Evolutionary conservation across 2,888 invertebrate species (phyloP).

Genomic region (Chrysolina haemoptera): DNA sequence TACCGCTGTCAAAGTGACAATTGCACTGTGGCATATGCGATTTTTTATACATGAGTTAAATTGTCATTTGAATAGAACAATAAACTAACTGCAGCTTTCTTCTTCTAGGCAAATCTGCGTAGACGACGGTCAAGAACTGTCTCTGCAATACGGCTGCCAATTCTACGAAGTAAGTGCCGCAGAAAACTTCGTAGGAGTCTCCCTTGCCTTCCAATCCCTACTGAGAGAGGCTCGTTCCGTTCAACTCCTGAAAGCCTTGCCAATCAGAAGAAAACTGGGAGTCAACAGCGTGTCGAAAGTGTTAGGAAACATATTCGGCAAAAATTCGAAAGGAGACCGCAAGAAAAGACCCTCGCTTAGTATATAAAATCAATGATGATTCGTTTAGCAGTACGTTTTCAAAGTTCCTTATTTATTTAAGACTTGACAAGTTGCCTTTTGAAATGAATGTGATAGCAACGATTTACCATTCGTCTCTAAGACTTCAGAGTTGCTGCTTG

Average conservation of each 20-base stretch:
- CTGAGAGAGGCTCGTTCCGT: constrained; percentile 84
- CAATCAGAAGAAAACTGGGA: constrained; percentile 81
- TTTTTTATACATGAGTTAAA: too few species aligned
- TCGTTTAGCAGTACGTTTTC: constrained; percentile 31
- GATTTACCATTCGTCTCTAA: constrained; percentile 33
- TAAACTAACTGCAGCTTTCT: not conserved
- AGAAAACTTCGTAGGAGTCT: constrained; percentile 86
- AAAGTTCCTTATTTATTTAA: constrained; percentile 57
- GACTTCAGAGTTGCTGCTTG: constrained; percentile 15
- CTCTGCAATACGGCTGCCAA: constrained; percentile 84
- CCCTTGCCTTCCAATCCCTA: constrained; percentile 84
- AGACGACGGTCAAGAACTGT: constrained; percentile 85
- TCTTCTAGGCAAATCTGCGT: constrained; percentile 81
- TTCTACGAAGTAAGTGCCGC: constrained; percentile 90
- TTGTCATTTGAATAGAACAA: too few species aligned
- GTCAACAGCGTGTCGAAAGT: constrained; percentile 86
- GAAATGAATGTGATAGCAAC: constrained; percentile 41
- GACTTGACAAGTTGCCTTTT: constrained; percentile 37
- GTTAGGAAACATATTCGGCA: constrained; percentile 85
- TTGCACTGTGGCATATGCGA: too few species aligned
- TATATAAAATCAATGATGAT: constrained; percentile 72
- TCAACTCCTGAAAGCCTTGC: constrained; percentile 78
- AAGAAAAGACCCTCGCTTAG: constrained; percentile 85
- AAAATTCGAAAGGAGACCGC: constrained; percentile 82
- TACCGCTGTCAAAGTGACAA: too few species aligned